phyloP scores from a whole-genome alignment of 2,113 vertebrate genomes.

The Hystrix brachyura region DNA sequence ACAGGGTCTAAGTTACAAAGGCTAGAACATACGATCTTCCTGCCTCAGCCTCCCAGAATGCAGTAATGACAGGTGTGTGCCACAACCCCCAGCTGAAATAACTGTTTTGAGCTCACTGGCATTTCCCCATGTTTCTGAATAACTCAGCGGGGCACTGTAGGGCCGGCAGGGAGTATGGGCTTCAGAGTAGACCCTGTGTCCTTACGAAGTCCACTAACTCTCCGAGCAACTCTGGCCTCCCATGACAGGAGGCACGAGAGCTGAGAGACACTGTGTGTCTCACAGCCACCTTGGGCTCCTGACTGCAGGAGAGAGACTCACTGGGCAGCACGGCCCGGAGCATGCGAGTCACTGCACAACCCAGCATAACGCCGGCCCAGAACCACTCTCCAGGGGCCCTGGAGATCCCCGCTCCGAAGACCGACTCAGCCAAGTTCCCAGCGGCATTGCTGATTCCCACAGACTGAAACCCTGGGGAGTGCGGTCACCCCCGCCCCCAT shows the following conservation, averaged over 20 bases:
- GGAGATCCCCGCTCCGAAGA: no score
- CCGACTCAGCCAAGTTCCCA: background rate
- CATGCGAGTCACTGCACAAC: no score
- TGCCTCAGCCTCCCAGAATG: background rate
- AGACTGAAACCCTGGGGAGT: background rate
- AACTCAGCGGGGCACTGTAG: background rate
- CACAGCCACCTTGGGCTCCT: background rate
- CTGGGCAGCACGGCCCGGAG: no score
- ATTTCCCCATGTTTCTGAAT: background rate
- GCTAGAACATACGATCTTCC: background rate
- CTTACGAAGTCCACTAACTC: no score
- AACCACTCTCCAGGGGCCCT: no score
- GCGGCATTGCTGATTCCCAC: background rate
- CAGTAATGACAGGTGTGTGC: background rate
- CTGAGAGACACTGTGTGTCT: no score
- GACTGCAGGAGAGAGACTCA: background rate
- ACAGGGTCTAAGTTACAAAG: background rate
- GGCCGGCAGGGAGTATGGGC: background rate
- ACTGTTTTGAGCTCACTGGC: background rate
- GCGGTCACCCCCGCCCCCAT: no score
- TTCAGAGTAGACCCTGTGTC: background rate
- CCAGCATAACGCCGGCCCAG: no score
- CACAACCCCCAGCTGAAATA: background rate
- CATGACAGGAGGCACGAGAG: no score
- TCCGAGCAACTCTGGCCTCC: no score